A percentile compares a stretch with the other conserved stretches of the same genome.
phyloP scores from a whole-genome alignment of 2,113 vertebrate species.

The Gymnocephalus cernua region DNA sequence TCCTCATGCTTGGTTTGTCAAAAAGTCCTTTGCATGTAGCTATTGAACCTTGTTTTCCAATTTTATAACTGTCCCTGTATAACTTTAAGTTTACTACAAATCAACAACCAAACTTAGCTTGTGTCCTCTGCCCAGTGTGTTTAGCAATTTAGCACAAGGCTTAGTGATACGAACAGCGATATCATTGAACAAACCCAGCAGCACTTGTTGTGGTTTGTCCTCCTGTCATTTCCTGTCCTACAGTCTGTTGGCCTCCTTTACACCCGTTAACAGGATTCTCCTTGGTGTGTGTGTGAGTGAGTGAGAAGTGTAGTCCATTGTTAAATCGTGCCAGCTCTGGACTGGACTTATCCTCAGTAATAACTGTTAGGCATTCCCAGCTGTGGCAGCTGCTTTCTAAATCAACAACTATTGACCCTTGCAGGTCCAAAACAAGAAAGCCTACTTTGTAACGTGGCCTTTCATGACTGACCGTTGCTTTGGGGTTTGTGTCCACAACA shows the following conservation, averaged over 20 bases:
- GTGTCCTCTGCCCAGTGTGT: background rate
- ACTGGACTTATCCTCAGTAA: conserved; percentile 25
- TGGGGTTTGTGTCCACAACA: background rate
- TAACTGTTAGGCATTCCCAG: conserved; percentile 55
- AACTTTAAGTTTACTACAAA: background rate
- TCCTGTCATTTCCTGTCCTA: conserved; percentile 45
- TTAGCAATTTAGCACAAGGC: background rate
- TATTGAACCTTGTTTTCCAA: background rate
- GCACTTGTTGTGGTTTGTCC: conserved; percentile 60
- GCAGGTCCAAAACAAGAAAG: conserved; percentile 12
- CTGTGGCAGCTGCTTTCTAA: conserved; percentile 76
- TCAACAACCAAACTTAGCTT: background rate
- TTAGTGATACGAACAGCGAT: conserved; percentile 41
- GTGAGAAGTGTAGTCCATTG: conserved; percentile 23
- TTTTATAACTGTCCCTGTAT: background rate
- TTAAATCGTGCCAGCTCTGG: conserved; percentile 41
- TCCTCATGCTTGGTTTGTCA: background rate
- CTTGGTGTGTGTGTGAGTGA: conserved; percentile 1
- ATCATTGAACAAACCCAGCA: conserved; percentile 43
- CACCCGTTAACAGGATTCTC: conserved; percentile 32
- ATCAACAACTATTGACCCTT: conserved; percentile 63
- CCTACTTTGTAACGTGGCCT: background rate
- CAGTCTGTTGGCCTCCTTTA: conserved; percentile 40
- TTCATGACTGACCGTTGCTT: background rate
- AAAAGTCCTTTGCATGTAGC: background rate